phyloP scores from a whole-genome alignment of 2,113 vertebrate species.

The Rhadina sibilatrix region DNA sequence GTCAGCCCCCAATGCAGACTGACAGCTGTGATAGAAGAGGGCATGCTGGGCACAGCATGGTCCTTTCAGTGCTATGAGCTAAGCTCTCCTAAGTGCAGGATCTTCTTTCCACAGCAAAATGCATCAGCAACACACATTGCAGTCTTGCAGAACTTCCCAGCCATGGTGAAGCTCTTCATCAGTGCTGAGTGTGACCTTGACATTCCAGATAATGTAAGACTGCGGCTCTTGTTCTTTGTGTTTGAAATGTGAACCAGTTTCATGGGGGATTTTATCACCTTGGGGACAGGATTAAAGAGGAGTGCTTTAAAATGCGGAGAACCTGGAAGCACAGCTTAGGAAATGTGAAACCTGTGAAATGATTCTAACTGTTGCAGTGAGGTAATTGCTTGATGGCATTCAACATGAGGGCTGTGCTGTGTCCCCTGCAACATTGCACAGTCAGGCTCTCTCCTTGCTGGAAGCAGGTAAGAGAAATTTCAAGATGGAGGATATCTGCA shows the following conservation, averaged over 20 bases:
- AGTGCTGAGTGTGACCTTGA: conserved; percentile 80
- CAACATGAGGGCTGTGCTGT: fast-evolving
- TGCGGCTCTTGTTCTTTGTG: background rate
- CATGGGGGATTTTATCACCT: background rate
- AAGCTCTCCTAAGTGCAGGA: background rate
- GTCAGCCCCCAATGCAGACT: background rate
- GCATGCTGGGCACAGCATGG: background rate
- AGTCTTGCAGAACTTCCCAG: conserved; percentile 78
- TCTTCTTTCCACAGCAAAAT: conserved; percentile 75
- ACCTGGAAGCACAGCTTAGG: background rate
- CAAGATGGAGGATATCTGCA: background rate
- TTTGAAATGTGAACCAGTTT: background rate
- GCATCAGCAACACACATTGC: conserved; percentile 77
- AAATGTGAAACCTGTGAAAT: background rate
- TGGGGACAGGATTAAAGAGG: background rate
- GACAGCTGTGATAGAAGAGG: background rate
- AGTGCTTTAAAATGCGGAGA: background rate
- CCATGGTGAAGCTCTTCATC: conserved; percentile 79
- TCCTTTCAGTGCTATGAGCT: background rate
- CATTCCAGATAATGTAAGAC: conserved; percentile 81
- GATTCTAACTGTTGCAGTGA: background rate
- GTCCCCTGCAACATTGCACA: background rate
- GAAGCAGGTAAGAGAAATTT: background rate
- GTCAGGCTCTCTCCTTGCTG: background rate
- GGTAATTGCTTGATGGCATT: fast-evolving